phyloP scores from a whole-genome alignment of 92 coral and sea anemone species.

The Phenganax stokvisi region DNA sequence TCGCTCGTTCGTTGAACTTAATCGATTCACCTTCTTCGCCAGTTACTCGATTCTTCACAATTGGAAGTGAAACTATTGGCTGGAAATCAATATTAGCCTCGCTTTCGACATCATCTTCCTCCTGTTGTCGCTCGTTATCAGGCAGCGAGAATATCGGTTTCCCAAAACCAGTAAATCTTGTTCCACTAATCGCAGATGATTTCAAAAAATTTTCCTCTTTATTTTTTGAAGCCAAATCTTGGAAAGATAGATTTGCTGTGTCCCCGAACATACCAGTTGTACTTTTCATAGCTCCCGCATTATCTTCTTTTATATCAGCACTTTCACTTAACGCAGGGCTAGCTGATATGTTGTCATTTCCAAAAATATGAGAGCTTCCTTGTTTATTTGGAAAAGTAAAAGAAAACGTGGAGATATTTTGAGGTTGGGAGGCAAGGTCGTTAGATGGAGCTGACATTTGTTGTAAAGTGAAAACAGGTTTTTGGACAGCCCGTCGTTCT shows the following conservation, averaged over 20 bases:
- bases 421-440: slow-evolving; percentile 7
- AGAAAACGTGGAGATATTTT: slow-evolving; percentile 25
- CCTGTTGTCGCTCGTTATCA: slow-evolving; percentile 23
- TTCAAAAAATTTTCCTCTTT: not conserved
- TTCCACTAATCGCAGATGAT: not conserved
- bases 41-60: slow-evolving; percentile 57
- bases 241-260: slow-evolving; percentile 9
- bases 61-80: slow-evolving; percentile 86
- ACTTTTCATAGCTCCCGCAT: not conserved
- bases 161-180: slow-evolving; percentile 29
- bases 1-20: slow-evolving; percentile 74
- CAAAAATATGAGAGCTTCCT: not conserved
- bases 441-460: slow-evolving; percentile 6
- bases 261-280: not conserved
- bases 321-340: not conserved
- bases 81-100: slow-evolving; percentile 57
- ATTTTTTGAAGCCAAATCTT: slow-evolving; percentile 10
- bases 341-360: not conserved
- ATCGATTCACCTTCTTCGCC: slow-evolving; percentile 85
- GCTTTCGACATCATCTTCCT: slow-evolving; percentile 43
- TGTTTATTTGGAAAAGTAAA: slow-evolving; percentile 11
- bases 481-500: not conserved
- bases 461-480: not conserved
- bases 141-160: slow-evolving; percentile 25
- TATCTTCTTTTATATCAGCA: not conserved